A percentile compares a stretch with the other conserved stretches of the same genome.
Evolutionary conservation across 2,113 vertebrate genomes (phyloP).

Genomic region (Apodemus speciosus): DNA sequence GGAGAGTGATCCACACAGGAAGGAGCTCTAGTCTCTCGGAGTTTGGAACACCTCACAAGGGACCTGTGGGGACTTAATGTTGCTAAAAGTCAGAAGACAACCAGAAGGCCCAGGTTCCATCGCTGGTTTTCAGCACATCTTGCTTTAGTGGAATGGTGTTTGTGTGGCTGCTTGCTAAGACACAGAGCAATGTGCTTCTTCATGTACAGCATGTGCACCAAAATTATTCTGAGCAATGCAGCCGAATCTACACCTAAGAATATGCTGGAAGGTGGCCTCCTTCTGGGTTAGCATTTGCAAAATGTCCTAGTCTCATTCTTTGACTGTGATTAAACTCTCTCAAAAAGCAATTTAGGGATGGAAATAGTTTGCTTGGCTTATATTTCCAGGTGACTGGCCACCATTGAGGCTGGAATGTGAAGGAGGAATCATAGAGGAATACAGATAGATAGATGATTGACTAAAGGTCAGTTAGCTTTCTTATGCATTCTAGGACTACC

Average conservation of each 20-base stretch:
- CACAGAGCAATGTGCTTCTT: not conserved
- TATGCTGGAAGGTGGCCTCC: not conserved
- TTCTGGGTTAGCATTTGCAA: not conserved
- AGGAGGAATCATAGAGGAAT: not conserved
- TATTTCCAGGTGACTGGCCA: not conserved
- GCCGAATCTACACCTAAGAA: not conserved
- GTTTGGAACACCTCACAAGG: not conserved
- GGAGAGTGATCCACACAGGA: not conserved
- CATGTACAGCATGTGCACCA: too few species aligned
- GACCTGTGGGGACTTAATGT: too few species aligned
- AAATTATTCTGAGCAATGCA: too few species aligned
- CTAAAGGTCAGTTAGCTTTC: not conserved
- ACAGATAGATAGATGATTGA: not conserved
- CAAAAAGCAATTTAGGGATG: not conserved
- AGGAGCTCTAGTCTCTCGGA: too few species aligned
- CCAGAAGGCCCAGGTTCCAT: rapidly evolving
- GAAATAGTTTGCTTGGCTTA: not conserved
- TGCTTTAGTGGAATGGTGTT: not conserved
- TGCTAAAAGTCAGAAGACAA: not conserved
- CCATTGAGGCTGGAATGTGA: not conserved
- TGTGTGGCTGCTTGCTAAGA: not conserved
- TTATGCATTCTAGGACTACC: not conserved
- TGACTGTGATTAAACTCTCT: not conserved
- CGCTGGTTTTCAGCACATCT: not conserved
- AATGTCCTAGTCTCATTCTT: not conserved